phyloP scores from a whole-genome alignment of 1,140 invertebrate species.

The Philaenus spumarius region DNA sequence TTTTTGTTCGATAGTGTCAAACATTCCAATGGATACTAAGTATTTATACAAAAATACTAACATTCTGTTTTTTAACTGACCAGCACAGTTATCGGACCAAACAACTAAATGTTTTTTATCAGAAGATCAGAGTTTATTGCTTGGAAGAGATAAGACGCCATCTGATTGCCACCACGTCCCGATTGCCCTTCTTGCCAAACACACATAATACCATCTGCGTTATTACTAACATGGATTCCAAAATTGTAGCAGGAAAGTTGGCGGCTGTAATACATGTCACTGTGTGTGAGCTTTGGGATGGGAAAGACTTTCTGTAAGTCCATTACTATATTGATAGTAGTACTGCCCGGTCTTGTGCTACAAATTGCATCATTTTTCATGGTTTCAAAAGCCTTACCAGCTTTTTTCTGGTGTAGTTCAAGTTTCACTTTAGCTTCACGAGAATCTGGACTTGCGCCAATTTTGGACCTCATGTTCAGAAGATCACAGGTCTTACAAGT shows the following conservation, averaged over 20 bases:
- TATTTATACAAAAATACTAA: too few relatives aligned
- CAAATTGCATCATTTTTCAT: constrained; percentile 13
- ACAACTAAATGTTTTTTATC: constrained; percentile 17
- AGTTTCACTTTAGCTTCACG: constrained; percentile 8
- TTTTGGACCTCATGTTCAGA: constrained; percentile 11
- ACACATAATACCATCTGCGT: constrained; percentile 22
- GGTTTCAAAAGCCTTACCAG: constrained; percentile 13
- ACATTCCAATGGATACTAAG: constrained; percentile 15
- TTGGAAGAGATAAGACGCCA: constrained; percentile 14
- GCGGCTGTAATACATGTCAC: constrained; percentile 26
- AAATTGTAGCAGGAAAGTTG: too few relatives aligned
- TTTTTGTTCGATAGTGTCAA: constrained; percentile 22
- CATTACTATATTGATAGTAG: constrained; percentile 5
- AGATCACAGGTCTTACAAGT: constrained; percentile 11
- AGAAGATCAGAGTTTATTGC: constrained; percentile 10
- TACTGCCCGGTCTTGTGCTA: constrained; percentile 1
- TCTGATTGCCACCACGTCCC: constrained; percentile 17
- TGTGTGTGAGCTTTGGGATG: constrained; percentile 27
- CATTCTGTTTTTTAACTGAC: constrained; percentile 28
- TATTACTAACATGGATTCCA: constrained; percentile 22
- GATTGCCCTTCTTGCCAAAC: constrained; percentile 25
- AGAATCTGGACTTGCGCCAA: background rate
- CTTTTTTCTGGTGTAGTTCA: constrained; percentile 21
- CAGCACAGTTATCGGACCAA: constrained; percentile 26
- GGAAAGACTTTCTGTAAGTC: too few relatives aligned